Evolutionary conservation across 2,113 vertebrate species (phyloP).

Genomic region (Tupaia chinensis): DNA sequence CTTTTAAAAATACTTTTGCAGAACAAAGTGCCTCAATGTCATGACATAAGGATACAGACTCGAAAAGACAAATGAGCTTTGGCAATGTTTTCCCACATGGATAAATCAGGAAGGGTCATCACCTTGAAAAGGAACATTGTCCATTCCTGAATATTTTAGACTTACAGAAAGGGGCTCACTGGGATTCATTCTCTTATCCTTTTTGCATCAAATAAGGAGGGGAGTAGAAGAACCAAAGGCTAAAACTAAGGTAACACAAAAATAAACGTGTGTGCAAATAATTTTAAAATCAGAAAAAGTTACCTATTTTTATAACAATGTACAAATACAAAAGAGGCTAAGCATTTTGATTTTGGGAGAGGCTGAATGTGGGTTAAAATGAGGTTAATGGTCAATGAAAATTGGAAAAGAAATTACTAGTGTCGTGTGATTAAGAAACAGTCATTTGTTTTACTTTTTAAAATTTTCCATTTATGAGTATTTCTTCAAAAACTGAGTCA

Average conservation of each 20-base stretch:
- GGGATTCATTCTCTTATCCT: background rate
- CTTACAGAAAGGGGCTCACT: background rate
- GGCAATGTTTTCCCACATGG: constrained; percentile 63
- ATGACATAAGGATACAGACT: constrained; percentile 24
- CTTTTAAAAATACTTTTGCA: constrained; percentile 73
- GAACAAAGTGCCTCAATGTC: constrained; percentile 56
- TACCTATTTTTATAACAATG: background rate
- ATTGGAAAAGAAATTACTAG: background rate
- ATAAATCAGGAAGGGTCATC: constrained; percentile 47
- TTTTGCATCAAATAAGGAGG: background rate
- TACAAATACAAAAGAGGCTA: background rate
- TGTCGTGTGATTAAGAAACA: background rate
- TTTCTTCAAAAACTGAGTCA: background rate
- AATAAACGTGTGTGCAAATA: background rate
- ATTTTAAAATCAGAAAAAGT: background rate
- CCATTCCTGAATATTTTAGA: background rate
- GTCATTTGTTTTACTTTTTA: constrained; percentile 12
- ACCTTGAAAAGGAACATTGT: constrained; percentile 54
- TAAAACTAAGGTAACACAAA: background rate
- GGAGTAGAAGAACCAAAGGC: background rate
- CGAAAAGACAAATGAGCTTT: constrained; percentile 71
- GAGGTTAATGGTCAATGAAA: background rate
- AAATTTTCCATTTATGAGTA: constrained; percentile 27
- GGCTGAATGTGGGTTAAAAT: background rate
- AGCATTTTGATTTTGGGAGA: background rate